Base-by-base conservation (phyloP, 30 jellyfish, hydroid and myxozoan genomes). In the Rhopilema esculentum region DNA sequence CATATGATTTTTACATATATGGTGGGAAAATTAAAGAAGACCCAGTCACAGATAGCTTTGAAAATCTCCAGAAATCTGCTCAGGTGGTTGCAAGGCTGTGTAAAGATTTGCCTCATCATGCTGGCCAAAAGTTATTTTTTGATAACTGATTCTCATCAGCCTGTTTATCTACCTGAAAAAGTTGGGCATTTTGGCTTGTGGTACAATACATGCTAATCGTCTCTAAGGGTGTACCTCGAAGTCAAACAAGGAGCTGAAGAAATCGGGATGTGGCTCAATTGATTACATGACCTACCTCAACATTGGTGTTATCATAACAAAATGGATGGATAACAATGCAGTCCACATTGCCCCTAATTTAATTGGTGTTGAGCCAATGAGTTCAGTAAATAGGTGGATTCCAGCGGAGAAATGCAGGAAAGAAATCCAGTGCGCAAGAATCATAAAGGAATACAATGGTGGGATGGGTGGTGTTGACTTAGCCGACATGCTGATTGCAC, bases 401-500 rank as follows among this genome's bases (percentile, higher is more conserved):
- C 62, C 83, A 18, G 27, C 29, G 66, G 80, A 86, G 68, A 66
- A 30, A 51, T 23, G 57, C 28, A 31, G 29, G 19, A 27, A 27
- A 28, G 88, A 21, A 24, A 53, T 83, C 40, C 51, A 48, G 25
- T 26, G 89, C 25, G 86, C 95, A 63, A 31, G 27, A 48, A 73
- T 84, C 27, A 72, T 81, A 32, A 29, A 27, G 29, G 50, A 26
- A n/a, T 79, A 90, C 88, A 84, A 90, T 75, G 57, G 63, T 40
- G 90, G 83, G 26, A 90, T 90, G 94, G 90, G 97, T 23, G 91
- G 95, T 32, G 95, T 82, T 16, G 97, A 90, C 66, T 64, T 90
- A 87, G 93, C 93, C 20, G 97, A 89, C 69, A 80, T 79, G 92
- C 84, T 84, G 25, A 91, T 91, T 69, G 90, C 83, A 21, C 79